Evolutionary conservation across 2,113 vertebrate species (phyloP).

Genomic region (Ramphastos sulfuratus): DNA sequence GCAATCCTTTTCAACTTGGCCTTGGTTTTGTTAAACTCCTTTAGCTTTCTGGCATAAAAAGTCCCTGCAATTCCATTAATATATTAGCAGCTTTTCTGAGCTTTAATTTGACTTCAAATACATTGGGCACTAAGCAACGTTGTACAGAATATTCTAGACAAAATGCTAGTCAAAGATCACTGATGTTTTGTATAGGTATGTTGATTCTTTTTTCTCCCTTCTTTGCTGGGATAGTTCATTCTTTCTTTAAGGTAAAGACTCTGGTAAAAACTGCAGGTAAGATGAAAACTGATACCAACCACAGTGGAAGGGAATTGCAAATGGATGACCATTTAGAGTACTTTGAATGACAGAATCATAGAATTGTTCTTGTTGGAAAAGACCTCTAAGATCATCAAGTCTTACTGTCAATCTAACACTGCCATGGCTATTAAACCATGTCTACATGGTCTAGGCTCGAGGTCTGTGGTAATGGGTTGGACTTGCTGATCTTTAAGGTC

Average conservation of each 20-base stretch:
- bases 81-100: background rate
- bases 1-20: background rate
- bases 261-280: background rate
- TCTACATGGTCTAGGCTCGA: no score
- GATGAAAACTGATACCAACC: background rate
- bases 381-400: no score
- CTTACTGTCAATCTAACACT: no score
- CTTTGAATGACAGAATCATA: no score
- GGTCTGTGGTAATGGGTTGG: no score
- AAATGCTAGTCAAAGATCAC: background rate
- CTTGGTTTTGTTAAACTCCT: background rate
- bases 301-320: background rate
- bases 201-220: background rate
- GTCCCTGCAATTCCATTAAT: background rate
- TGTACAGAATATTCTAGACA: background rate
- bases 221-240: background rate
- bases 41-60: background rate
- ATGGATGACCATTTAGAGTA: background rate
- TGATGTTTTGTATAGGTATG: background rate
- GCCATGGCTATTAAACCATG: no score
- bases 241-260: background rate
- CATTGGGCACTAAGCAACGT: background rate
- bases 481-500: no score
- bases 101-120: background rate
- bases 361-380: no score